Base-by-base conservation (phyloP, 2,113 vertebrate species). In the Hydropotes inermis region DNA sequence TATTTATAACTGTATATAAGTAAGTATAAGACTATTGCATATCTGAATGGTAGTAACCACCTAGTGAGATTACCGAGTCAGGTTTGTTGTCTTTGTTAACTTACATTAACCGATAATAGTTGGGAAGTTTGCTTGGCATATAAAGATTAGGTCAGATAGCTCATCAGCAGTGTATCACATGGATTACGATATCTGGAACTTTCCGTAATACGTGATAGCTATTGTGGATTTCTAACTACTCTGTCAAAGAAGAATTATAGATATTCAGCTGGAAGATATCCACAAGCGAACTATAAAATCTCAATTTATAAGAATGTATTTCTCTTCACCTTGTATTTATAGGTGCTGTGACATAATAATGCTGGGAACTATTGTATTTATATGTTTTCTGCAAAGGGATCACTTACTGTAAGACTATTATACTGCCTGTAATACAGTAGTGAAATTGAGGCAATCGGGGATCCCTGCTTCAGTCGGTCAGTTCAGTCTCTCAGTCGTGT, bases 281-380 rank as follows among this genome's bases (percentile, higher is more conserved):
- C 98, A 98, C 97, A 94, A 87, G 93, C 98, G 97, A 98, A 96
- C 90, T 95, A 98, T 98, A 98, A 98, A 98, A 95, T 98, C 96
- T 97, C 95, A 97, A 97, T 98, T 98, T 98, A 98, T 97, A 97
- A 98, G 90, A 92, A 97, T 97, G 39, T 95, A 98, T 98, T 98
- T 98, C 88, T 98, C 52, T 97, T 96, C 50, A 55, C 67, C 3
- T 83, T 98, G 92, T 99, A 98, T 98, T 98, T 99, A 98, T 99
- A 98, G 98, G 97, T 98, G 97, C n/a, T 98, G 97, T 98, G 98
- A 98, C 87, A 99, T 98, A 98, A 98, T 96, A 98, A 97, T 98
- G 96, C 98, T 99, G 97, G 97, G 98, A 99, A 99, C 74, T 25
- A 97, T 90, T 83, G 61, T 99, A 98, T 98, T 98, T 98, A 97